phyloP scores from a whole-genome alignment of 2,888 invertebrate genomes.

The Eudasyphora cyanicolor region DNA sequence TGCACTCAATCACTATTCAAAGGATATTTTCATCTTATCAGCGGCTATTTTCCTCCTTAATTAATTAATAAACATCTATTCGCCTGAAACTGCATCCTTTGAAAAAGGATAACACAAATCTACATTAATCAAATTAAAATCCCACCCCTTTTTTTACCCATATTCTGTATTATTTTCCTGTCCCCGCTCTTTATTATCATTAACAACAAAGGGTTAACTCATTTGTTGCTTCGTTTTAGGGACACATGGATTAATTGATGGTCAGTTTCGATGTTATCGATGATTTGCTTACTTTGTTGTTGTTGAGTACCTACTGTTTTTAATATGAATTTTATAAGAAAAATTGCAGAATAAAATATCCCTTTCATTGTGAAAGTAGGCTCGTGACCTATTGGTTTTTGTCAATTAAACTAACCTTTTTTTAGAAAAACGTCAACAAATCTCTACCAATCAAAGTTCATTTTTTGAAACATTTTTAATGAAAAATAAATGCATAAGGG shows the following conservation, averaged over 20 bases:
- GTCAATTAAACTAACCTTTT: too few relatives aligned
- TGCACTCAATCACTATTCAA: background rate
- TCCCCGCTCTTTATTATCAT: background rate
- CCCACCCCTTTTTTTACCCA: background rate
- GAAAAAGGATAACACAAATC: background rate
- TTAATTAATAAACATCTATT: constrained; percentile 3
- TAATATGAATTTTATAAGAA: too few relatives aligned
- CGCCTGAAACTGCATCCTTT: background rate
- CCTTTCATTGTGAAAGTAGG: too few relatives aligned
- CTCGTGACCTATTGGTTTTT: too few relatives aligned
- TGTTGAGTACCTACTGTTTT: too few relatives aligned
- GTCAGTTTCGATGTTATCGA: background rate
- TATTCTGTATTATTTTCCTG: background rate
- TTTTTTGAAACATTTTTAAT: too few relatives aligned
- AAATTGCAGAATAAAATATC: too few relatives aligned
- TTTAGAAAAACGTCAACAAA: too few relatives aligned
- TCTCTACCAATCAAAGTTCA: too few relatives aligned
- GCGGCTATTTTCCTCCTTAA: background rate
- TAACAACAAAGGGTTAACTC: background rate
- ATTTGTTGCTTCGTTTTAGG: background rate
- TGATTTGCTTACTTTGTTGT: background rate
- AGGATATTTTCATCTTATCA: background rate
- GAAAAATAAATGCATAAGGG: too few relatives aligned
- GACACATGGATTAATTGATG: background rate
- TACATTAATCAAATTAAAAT: constrained; percentile 5